Percentiles rank a stretch among this genome's conserved stretches.
These are phyloP conservation scores for Coracopsis vasa DNA, from an alignment of 2,113 vertebrate species.

Conservation along the genomic window DNA sequence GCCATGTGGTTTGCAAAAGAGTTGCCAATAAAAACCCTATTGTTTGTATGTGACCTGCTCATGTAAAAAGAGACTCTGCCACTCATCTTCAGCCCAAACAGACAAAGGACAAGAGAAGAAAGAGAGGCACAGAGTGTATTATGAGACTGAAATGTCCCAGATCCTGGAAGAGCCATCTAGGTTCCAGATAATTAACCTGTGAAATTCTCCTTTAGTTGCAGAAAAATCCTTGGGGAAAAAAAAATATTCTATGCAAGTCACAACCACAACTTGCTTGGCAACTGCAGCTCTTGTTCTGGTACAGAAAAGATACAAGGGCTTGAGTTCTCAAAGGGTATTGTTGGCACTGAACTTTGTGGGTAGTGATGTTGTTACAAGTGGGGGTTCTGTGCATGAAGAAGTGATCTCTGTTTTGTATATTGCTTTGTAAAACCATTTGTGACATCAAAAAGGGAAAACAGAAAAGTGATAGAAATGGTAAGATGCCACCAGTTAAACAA, in stretches of 20 bases:
- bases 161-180: background rate
- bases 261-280: background rate
- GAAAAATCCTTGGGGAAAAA: background rate
- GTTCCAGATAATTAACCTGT: background rate
- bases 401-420: background rate
- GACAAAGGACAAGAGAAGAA: background rate
- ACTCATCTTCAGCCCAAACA: background rate
- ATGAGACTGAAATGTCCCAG: background rate
- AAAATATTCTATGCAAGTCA: background rate
- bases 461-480: background rate
- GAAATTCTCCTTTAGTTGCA: background rate
- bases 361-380: background rate
- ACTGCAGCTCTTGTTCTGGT: background rate
- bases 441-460: background rate
- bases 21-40: background rate
- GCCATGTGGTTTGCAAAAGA: background rate
- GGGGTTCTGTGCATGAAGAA: background rate
- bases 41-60: background rate
- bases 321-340: background rate
- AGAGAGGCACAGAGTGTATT: background rate
- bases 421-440: background rate
- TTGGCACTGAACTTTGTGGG: background rate
- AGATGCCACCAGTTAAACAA: background rate
- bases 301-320: background rate
- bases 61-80: background rate